Conservation (phyloP, 2,797 vertebrate genomes). For the Micromesistius poutassou region DNA sequence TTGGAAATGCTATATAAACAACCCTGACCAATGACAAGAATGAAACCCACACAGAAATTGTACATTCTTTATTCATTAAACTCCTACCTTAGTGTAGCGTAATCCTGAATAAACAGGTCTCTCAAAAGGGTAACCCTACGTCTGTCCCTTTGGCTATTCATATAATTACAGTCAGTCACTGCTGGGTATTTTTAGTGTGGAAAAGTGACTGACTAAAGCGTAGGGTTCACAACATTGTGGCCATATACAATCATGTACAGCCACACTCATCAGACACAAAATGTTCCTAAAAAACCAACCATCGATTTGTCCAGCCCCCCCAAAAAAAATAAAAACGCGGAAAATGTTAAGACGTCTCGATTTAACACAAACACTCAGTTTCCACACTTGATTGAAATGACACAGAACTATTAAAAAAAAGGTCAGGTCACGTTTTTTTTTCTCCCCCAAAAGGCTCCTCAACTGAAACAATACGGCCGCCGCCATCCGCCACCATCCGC, state of each 20-base stretch:
- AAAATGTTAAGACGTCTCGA: background rate
- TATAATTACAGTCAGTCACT: background rate
- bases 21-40: background rate
- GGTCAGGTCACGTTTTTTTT: too few species aligned
- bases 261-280: background rate
- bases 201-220: background rate
- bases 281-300: background rate
- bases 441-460: background rate
- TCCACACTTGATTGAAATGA: too few species aligned
- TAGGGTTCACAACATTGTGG: background rate
- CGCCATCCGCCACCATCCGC: background rate
- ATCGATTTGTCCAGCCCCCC: too few species aligned
- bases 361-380: too few species aligned
- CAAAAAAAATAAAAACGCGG: too few species aligned
- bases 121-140: too few species aligned
- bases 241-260: background rate
- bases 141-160: background rate
- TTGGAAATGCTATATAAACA: background rate
- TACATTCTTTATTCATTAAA: background rate
- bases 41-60: background rate
- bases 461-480: background rate
- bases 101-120: too few species aligned
- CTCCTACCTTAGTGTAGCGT: background rate
- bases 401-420: background rate
- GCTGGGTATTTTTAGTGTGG: background rate